These are phyloP conservation scores for Rotaria macrura DNA, from an alignment of 2,888 invertebrate species.

Conservation along the genomic window DNA sequence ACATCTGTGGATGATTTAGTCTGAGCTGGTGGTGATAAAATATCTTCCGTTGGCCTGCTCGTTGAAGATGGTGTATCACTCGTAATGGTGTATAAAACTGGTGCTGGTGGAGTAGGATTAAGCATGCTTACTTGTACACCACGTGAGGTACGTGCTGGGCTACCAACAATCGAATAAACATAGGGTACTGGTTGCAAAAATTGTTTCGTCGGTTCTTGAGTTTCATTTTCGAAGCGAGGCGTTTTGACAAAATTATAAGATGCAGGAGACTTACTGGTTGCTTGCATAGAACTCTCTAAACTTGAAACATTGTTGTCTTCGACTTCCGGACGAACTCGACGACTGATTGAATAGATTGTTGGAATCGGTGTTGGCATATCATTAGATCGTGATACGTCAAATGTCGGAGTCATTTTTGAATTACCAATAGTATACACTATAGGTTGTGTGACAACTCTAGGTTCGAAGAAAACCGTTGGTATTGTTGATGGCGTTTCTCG, in stretches of 20 bases:
- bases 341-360: neutral
- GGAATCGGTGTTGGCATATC: neutral
- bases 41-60: neutral
- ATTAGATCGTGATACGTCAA: neutral
- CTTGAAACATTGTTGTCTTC: neutral
- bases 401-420: neutral
- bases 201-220: neutral
- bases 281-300: neutral
- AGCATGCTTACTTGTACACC: neutral
- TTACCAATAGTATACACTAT: neutral
- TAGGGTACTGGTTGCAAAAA: neutral
- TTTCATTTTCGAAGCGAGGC: neutral
- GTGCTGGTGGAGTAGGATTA: neutral
- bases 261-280: neutral
- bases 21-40: neutral
- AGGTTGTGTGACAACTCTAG: neutral
- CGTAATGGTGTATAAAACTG: neutral
- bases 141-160: neutral
- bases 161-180: neutral
- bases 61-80: neutral
- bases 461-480: neutral
- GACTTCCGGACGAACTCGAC: neutral
- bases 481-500: neutral
- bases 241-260: neutral
- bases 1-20: neutral